Conservation (phyloP, 30 jellyfish, hydroid and myxozoan species). For the Turritopsis rubra region DNA sequence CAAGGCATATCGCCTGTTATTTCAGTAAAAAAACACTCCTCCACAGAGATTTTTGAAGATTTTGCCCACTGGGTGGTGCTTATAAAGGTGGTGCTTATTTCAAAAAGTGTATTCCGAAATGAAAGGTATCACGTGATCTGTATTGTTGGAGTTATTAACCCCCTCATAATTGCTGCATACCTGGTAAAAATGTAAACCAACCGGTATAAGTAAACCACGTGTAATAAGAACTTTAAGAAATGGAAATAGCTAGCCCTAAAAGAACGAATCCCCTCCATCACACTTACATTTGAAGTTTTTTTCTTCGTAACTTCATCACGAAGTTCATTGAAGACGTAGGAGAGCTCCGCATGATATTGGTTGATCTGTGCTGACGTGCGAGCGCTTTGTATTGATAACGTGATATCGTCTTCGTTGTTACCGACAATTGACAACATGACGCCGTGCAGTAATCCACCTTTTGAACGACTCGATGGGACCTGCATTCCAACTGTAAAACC, state of each 20-base stretch:
- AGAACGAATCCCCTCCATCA: neutral
- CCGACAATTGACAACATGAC: conserved; percentile 77
- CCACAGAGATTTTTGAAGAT: too few relatives aligned
- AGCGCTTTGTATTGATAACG: conserved; percentile 77
- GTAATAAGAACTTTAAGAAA: too few relatives aligned
- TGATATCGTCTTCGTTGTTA: conserved; percentile 75
- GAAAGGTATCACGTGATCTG: too few relatives aligned
- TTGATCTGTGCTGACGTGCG: conserved; percentile 68
- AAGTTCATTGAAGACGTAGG: conserved; percentile 66
- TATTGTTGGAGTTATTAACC: too few relatives aligned
- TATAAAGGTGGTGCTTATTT: too few relatives aligned
- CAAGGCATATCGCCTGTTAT: too few relatives aligned
- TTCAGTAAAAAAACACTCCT: too few relatives aligned
- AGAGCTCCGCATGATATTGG: conserved; percentile 92
- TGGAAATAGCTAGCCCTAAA: too few relatives aligned
- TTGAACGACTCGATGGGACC: conserved; percentile 72
- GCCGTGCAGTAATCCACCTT: conserved; percentile 77
- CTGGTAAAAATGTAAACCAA: neutral
- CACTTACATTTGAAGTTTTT: conserved; percentile 28
- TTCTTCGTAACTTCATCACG: conserved; percentile 66
- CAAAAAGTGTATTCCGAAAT: too few relatives aligned
- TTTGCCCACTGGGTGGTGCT: too few relatives aligned
- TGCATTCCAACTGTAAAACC: conserved; percentile 91
- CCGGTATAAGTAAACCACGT: neutral
- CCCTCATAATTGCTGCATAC: too few relatives aligned